A percentile compares a stretch with the other conserved stretches of the same genome.
Evolutionary conservation across 2,888 invertebrate genomes (phyloP).

Genomic region (Choreutis nemorana): DNA sequence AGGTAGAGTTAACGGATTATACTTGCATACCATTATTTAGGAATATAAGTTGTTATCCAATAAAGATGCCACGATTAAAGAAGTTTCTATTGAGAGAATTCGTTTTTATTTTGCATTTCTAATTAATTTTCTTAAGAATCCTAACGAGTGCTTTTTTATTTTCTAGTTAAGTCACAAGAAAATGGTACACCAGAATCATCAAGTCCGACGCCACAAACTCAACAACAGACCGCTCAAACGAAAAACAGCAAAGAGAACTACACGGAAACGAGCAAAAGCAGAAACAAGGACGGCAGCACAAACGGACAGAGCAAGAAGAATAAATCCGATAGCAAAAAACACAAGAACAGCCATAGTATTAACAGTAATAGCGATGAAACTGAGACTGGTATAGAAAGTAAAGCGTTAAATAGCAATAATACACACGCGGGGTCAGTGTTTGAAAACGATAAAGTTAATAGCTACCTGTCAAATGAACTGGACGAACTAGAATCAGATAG

Average conservation of each 20-base stretch:
- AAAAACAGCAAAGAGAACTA: conserved; percentile 53
- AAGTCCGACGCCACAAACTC: conserved; percentile 50
- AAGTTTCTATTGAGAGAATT: too few species aligned
- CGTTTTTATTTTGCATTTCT: too few species aligned
- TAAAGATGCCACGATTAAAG: too few species aligned
- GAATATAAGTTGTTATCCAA: not conserved
- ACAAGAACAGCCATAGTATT: conserved; percentile 54
- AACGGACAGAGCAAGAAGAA: conserved; percentile 49
- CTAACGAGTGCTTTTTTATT: too few species aligned
- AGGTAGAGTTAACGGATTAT: not conserved
- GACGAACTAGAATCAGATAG: conserved; percentile 59
- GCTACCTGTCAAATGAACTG: conserved; percentile 44
- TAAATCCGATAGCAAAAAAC: conserved; percentile 57
- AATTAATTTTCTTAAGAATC: too few species aligned
- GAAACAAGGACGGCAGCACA: conserved; percentile 39
- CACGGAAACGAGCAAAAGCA: conserved; percentile 27
- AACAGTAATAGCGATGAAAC: conserved; percentile 37
- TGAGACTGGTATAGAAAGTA: conserved; percentile 15
- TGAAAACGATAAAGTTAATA: conserved; percentile 37
- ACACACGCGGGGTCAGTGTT: conserved; percentile 29
- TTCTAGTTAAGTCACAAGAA: conserved; percentile 59
- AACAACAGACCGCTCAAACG: conserved; percentile 43
- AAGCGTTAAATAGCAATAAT: conserved; percentile 13
- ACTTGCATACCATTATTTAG: not conserved
- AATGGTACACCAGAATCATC: conserved; percentile 60